Base-by-base conservation (phyloP, 2,888 invertebrate species). In the Campoplex nolae region DNA sequence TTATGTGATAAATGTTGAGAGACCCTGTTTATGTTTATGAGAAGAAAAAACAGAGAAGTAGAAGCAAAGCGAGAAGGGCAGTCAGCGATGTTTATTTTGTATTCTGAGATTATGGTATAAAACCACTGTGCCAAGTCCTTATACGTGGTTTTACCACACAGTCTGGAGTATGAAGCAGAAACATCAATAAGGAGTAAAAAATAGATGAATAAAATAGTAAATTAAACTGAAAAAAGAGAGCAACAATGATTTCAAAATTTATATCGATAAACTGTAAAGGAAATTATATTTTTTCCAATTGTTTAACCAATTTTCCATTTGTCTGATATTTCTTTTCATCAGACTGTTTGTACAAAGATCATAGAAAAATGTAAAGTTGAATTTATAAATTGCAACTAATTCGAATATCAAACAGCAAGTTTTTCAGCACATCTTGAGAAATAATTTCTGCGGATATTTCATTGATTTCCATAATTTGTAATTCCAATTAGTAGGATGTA, bases 21-120 rank as follows among this genome's bases (percentile, higher is more conserved):
- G 74, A 74, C 28, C 58, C 42, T 7, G 23, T 73, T 73, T 73
- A 51, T 2, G 58, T n/a, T 48, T 9, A 48, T n/a, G 18, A 18
- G n/a, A 51, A 7, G 4, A 18, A 51, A 51, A 51, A 51, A 51
- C 51, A 51, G 51, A 51, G n/a, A 18, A 51, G 28, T 16, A 54
- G 56, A n/a, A 35, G 38, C 4, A 16, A 8, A 18, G 9, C 18
- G 28, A n/a, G 45, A 56, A 51, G 18, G 18, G 16, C 18, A 51
- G 4, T 6, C 6, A 75, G 23, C 9, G 2, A 75, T 58, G 74
- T 23, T 75, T 58, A 75, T 58, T 75, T 75, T 58, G 42, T 45
- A 58, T 56, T 75, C 42, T 35, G n/a, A 58, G 58, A 74, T 35
- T 28, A 58, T 45, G 11, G 45, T 11, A 45, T 45, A 45, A 45